phyloP scores from a whole-genome alignment of 2,113 vertebrate genomes.

The Tetraodon nigroviridis region DNA sequence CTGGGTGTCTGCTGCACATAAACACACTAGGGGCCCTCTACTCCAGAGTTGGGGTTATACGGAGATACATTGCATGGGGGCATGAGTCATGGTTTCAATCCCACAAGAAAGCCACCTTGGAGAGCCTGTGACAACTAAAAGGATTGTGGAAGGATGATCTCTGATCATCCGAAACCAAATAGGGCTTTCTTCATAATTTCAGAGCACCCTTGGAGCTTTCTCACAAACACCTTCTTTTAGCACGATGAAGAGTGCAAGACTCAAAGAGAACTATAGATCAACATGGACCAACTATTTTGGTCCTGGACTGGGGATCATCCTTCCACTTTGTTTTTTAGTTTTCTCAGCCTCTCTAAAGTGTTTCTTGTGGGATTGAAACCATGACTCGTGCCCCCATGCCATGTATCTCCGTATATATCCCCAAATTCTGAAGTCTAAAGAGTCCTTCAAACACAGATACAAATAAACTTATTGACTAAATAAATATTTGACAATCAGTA shows the following conservation, averaged over 20 bases:
- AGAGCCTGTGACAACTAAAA: slow-evolving; percentile 19
- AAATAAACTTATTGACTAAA: too few relatives aligned
- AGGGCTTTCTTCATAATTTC: slow-evolving; percentile 1
- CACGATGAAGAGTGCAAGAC: too few relatives aligned
- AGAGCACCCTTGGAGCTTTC: background rate
- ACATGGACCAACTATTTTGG: too few relatives aligned
- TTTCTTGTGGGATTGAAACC: slow-evolving; percentile 62
- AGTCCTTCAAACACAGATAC: too few relatives aligned
- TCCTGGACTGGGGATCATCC: slow-evolving; percentile 27
- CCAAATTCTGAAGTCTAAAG: slow-evolving; percentile 41
- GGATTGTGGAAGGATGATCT: slow-evolving; percentile 23
- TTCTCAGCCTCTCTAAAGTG: slow-evolving; percentile 28
- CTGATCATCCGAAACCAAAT: slow-evolving; percentile 21
- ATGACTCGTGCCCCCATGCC: slow-evolving; percentile 44
- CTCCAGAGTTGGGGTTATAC: slow-evolving; percentile 38
- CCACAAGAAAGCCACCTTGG: slow-evolving; percentile 36
- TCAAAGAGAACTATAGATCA: too few relatives aligned
- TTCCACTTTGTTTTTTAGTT: slow-evolving; percentile 18
- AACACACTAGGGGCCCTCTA: slow-evolving; percentile 79
- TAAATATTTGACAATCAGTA: too few relatives aligned
- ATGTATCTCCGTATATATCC: slow-evolving; percentile 27
- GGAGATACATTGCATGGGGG: slow-evolving; percentile 19
- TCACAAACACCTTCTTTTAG: too few relatives aligned
- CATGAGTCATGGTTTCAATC: slow-evolving; percentile 67
- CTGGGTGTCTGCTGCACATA: slow-evolving; percentile 88